Evolutionary conservation across 2,113 vertebrate species (phyloP), one percentile per base, ranked within the genome.

Genomic region (Cettia cetti): DNA sequence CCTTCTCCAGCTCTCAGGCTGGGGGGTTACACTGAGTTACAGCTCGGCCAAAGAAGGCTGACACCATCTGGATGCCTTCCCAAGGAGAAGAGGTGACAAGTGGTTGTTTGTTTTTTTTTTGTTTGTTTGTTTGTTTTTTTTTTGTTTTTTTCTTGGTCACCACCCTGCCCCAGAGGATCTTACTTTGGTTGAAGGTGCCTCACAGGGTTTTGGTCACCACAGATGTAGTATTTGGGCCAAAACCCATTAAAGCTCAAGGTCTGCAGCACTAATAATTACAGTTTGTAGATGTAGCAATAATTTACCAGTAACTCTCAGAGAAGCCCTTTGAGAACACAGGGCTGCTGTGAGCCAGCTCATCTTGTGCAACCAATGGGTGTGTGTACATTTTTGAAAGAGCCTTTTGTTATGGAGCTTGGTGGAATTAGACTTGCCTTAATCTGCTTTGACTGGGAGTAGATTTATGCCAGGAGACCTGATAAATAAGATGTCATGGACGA

Each of bases 321-420:
- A 84, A 70, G 61, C 7, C 7, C 72, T 86, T 33, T 22, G 65
- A 94, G 77, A 86, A 77, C 21, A 50, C 4, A 22, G 81, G 57
- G n/a, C 30, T 75, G 56, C 45, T 88, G 61, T 49, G 65, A 94
- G 86, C 82, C 96, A 90, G 69, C 86, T 83, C 76, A 42, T 92
- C 88, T 93, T 96, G 86, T 95, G 96, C 89, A 96, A 97, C 45
- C 5, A 3, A 78, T 89, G 96, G 94, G 95, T 75, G 93, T 96
- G 94, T 90, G 82, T 89, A 23, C 65, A 71, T 93, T 95, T 94
- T 74, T 94, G 90, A 96, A 97, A 96, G 90, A 90, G 82, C 14
- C 90, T 93, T 96, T 96, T 94, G 95, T 97, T 95, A 70, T 37
- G 47, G 79, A 89, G 82, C 57, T 86, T 2, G 10, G 85, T 90